Percentiles rank a stretch among this genome's conserved stretches.
These are phyloP conservation scores for Serrognathus titanus DNA, from an alignment of 2,888 invertebrate species.

Conservation along the genomic window DNA sequence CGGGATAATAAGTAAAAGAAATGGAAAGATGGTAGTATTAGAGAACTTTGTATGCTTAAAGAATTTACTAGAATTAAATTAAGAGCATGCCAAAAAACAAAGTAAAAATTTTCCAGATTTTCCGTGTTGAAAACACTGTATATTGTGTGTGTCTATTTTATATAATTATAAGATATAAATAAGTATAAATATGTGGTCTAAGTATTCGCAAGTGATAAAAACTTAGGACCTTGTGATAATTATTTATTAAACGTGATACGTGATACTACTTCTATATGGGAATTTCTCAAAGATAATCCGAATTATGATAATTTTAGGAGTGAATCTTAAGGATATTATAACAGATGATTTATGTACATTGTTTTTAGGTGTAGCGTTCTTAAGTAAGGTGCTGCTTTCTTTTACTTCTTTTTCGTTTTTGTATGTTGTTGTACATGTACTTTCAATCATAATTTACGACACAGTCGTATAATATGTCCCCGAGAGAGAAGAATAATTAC, in stretches of 20 bases:
- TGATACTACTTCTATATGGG: constrained; percentile 27
- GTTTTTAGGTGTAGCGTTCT: constrained; percentile 8
- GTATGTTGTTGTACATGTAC: constrained; percentile 1
- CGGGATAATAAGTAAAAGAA: too few species aligned
- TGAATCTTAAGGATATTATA: constrained; percentile 9
- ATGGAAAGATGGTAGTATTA: neutral
- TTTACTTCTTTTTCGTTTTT: constrained; percentile 10
- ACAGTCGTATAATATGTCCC: constrained; percentile 18
- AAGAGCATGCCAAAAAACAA: constrained; percentile 17
- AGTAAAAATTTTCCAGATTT: too few species aligned
- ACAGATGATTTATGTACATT: constrained; percentile 4
- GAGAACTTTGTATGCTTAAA: neutral
- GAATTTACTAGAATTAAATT: neutral
- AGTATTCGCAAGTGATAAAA: constrained; percentile 15
- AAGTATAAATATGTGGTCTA: constrained; percentile 18
- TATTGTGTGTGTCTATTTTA: constrained; percentile 16
- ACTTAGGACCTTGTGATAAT: constrained; percentile 31
- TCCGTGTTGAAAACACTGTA: neutral
- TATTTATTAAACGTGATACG: constrained; percentile 24
- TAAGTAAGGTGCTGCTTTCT: constrained; percentile 8
- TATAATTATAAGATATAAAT: constrained; percentile 15
- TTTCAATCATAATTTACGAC: constrained; percentile 18
- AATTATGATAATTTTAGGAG: constrained; percentile 21
- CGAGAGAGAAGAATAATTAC: constrained; percentile 17
- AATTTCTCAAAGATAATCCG: constrained; percentile 26